phyloP scores from a whole-genome alignment of 2,797 vertebrate species.

The Mastacembelus armatus region DNA sequence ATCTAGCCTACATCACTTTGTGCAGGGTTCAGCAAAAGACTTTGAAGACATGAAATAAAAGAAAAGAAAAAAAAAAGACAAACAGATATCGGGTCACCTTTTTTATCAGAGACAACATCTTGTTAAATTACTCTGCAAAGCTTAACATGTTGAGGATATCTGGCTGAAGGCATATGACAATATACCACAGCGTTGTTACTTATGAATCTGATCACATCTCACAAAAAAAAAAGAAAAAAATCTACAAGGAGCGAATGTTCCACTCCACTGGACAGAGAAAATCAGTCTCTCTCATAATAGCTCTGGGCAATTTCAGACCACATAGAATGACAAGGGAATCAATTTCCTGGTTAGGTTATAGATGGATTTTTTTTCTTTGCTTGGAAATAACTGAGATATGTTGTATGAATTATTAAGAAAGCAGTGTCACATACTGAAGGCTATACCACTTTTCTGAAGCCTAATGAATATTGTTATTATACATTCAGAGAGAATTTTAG shows the following conservation, averaged over 20 bases:
- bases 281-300: conserved; percentile 77
- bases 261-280: conserved; percentile 71
- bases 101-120: background rate
- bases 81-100: background rate
- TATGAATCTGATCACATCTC: conserved; percentile 72
- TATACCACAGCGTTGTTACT: conserved; percentile 47
- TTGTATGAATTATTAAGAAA: conserved; percentile 76
- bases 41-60: no score
- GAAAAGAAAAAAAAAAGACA: no score
- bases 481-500: conserved; percentile 22
- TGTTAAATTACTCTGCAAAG: conserved; percentile 2
- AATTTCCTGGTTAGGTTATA: conserved; percentile 84
- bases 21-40: no score
- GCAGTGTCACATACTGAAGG: conserved; percentile 29
- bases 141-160: conserved; percentile 32
- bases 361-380: conserved; percentile 75
- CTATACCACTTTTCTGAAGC: conserved; percentile 20
- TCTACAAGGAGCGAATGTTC: conserved; percentile 67
- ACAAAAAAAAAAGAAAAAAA: conserved; percentile 63
- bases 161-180: conserved; percentile 43
- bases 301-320: conserved; percentile 84
- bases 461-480: conserved; percentile 56
- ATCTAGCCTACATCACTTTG: background rate
- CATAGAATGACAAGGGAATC: conserved; percentile 83
- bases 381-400: conserved; percentile 69